phyloP scores from a whole-genome alignment of 23 tunicate genomes.

The Diplosoma virens region DNA sequence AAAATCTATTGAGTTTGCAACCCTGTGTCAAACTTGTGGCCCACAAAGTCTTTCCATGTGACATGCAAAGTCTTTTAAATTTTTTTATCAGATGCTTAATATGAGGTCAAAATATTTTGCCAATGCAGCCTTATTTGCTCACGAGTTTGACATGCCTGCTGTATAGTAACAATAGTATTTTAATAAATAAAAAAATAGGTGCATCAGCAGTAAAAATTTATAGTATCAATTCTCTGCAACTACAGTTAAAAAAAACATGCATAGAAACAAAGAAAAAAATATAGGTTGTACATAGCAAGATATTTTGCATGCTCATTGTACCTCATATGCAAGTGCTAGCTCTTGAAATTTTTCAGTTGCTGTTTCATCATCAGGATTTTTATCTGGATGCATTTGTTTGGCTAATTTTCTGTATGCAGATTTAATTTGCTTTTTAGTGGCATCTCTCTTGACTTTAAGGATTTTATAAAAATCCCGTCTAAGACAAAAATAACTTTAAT shows the following conservation, averaged over 20 bases:
- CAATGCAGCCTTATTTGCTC: too few species aligned
- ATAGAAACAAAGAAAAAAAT: background rate
- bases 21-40: too few species aligned
- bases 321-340: slow-evolving; percentile 93
- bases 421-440: slow-evolving; percentile 91
- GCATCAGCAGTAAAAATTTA: too few species aligned
- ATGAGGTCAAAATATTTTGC: too few species aligned
- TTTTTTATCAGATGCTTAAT: too few species aligned
- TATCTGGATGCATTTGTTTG: slow-evolving; percentile 99
- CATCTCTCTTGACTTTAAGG: slow-evolving; percentile 70
- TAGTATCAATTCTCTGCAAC: background rate
- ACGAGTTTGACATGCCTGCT: too few species aligned
- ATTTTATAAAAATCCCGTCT: slow-evolving; percentile 87
- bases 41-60: too few species aligned
- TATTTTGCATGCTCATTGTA: too few species aligned
- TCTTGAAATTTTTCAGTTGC: slow-evolving; percentile 95
- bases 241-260: background rate
- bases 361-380: slow-evolving; percentile 89
- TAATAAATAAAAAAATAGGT: too few species aligned
- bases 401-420: slow-evolving; percentile 98
- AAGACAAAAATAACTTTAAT: slow-evolving; percentile 4
- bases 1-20: too few species aligned
- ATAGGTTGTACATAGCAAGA: background rate
- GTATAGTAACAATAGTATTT: too few species aligned
- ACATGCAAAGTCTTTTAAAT: too few species aligned